Evolutionary conservation across 2,113 vertebrate genomes (phyloP).

Genomic region (Andinoacara biseriatus): DNA sequence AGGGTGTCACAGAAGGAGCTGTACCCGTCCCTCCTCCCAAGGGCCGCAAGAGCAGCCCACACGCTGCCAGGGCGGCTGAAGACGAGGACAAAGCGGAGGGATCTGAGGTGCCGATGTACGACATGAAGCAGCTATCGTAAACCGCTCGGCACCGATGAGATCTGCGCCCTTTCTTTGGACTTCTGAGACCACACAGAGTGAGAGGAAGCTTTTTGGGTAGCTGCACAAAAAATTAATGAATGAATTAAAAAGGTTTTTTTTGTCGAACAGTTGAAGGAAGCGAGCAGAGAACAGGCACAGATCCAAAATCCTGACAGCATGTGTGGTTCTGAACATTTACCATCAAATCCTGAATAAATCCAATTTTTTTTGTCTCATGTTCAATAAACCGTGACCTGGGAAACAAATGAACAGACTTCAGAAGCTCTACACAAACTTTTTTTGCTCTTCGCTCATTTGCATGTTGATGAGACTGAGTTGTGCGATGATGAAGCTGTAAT

Average conservation of each 20-base stretch:
- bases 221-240: background rate
- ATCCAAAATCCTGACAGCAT: background rate
- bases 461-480: constrained; percentile 33
- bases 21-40: constrained; percentile 84
- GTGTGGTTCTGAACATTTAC: constrained; percentile 17
- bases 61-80: constrained; percentile 74
- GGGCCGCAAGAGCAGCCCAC: constrained; percentile 75
- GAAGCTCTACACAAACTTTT: background rate
- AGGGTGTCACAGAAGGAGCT: constrained; percentile 78
- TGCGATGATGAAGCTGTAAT: background rate
- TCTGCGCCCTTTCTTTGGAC: constrained; percentile 32
- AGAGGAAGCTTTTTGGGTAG: background rate
- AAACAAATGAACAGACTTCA: constrained; percentile 5
- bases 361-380: constrained; percentile 26
- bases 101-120: constrained; percentile 83
- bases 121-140: constrained; percentile 90
- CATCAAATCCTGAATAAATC: background rate
- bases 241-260: background rate
- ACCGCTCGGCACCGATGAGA: background rate
- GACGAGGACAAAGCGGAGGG: constrained; percentile 82
- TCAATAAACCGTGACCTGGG: constrained; percentile 42
- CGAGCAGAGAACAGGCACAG: background rate
- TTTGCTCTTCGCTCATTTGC: constrained; percentile 16
- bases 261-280: constrained; percentile 22
- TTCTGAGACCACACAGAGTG: constrained; percentile 27